Evolutionary conservation across 2,797 vertebrate genomes (phyloP).

Genomic region (Coilia nasus): DNA sequence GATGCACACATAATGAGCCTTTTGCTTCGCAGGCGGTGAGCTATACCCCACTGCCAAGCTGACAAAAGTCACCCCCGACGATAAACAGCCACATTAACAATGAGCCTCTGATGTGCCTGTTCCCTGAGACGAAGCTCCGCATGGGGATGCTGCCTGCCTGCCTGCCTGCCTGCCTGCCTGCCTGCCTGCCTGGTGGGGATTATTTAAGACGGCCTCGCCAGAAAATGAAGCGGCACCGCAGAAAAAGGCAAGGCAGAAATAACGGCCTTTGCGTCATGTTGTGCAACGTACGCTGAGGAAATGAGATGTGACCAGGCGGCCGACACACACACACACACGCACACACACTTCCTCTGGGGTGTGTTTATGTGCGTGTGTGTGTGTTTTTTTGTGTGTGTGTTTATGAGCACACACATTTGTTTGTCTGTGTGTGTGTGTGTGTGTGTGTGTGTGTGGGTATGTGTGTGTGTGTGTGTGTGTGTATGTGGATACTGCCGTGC

Average conservation of each 20-base stretch:
- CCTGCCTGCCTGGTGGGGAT: not conserved
- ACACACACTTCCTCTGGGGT: not conserved
- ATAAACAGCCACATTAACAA: not conserved
- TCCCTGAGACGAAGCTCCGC: not conserved
- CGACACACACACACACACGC: not conserved
- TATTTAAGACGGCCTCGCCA: not conserved
- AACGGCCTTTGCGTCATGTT: not conserved
- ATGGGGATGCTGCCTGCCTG: not conserved
- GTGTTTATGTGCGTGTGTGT: conserved; percentile 5
- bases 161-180: not conserved
- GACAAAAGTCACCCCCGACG: not conserved
- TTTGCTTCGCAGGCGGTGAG: not conserved
- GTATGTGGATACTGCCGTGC: conserved; percentile 55
- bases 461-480: conserved; percentile 32
- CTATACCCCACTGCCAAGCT: not conserved
- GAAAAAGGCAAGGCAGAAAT: not conserved
- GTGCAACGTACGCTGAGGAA: not conserved
- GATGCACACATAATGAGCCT: not conserved
- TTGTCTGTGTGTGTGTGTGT: not conserved
- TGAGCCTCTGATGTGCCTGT: conserved; percentile 15
- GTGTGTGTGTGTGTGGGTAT: not conserved
- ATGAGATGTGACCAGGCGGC: conserved; percentile 12
- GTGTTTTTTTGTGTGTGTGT: conserved; percentile 13
- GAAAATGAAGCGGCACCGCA: not conserved
- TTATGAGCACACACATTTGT: not conserved